Conservation (phyloP, 2,113 vertebrate genomes). For the Mesoclemmys tuberculata region DNA sequence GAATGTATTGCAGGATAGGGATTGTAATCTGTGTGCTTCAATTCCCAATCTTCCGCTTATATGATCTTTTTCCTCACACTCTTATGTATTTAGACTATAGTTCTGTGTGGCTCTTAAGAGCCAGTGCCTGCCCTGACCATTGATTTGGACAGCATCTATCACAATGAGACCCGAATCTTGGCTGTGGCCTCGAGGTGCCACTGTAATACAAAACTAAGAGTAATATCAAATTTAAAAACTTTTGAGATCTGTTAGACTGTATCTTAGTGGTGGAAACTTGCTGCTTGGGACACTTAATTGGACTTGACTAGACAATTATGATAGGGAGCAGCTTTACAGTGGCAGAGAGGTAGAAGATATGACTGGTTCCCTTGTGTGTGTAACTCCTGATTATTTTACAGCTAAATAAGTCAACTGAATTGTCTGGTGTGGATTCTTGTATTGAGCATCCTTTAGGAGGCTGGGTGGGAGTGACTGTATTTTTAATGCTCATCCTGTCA, state of each 20-base stretch:
- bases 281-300: neutral
- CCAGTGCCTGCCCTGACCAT: neutral
- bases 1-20: neutral
- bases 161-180: neutral
- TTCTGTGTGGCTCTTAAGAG: neutral
- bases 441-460: neutral
- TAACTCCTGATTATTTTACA: neutral
- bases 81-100: neutral
- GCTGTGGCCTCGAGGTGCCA: neutral
- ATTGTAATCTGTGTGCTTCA: neutral
- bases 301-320: neutral
- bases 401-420: neutral
- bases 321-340: neutral
- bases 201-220: neutral
- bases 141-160: neutral
- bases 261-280: neutral
- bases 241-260: neutral
- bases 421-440: neutral
- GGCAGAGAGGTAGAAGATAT: neutral
- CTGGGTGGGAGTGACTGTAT: neutral
- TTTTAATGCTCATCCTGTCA: neutral
- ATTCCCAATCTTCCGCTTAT: neutral
- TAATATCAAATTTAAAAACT: neutral
- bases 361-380: neutral
- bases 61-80: no score